Evolutionary conservation across 2,113 vertebrate species (phyloP).

Genomic region (Rhinoderma darwinii): DNA sequence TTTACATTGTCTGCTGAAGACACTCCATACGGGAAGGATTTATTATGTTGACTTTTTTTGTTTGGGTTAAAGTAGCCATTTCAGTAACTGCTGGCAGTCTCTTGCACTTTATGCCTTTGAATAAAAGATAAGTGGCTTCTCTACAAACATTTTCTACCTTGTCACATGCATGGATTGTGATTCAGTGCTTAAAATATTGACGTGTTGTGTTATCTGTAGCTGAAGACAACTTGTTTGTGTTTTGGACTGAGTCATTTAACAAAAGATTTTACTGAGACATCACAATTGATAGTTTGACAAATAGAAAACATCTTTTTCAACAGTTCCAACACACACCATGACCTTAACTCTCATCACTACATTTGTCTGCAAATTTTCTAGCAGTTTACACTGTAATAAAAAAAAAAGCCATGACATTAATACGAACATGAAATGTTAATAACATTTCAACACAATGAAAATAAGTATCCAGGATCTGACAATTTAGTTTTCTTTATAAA

Average conservation of each 20-base stretch:
- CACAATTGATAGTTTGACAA: conserved; percentile 16
- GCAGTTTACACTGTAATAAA: background rate
- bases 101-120: background rate
- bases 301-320: background rate
- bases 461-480: background rate
- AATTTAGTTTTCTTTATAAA: background rate
- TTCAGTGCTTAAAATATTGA: conserved; percentile 2
- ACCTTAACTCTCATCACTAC: background rate
- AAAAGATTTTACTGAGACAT: background rate
- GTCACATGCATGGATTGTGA: conserved; percentile 5
- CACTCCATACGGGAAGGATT: background rate
- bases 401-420: background rate
- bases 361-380: background rate
- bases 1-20: background rate
- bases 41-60: background rate
- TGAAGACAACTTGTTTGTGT: background rate
- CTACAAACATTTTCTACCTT: conserved; percentile 1
- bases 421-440: background rate
- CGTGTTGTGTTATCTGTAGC: background rate
- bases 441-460: background rate
- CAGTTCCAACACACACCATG: background rate
- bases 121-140: conserved; percentile 25
- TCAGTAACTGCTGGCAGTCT: background rate
- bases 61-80: background rate
- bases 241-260: background rate